Base-by-base conservation (phyloP, 2,797 vertebrate genomes). In the Falco novaeseelandiae region DNA sequence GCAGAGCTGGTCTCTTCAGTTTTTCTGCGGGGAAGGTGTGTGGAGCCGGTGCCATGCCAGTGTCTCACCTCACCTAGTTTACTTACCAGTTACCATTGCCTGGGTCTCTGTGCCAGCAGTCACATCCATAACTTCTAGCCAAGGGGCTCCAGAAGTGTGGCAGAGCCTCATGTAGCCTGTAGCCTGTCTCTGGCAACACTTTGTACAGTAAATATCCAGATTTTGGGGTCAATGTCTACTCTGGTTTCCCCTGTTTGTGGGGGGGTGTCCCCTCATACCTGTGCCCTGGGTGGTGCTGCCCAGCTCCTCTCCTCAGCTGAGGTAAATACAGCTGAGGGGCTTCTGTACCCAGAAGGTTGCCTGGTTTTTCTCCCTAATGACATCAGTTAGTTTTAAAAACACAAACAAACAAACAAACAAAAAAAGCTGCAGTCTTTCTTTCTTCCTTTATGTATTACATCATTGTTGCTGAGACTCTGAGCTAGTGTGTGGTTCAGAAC, bases 251-350 rank as follows among this genome's bases (percentile, higher is more conserved):
- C 36, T 34, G 7, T 72, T 62, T 26, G 17, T 18, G 49, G 12
- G 2, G 3, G 3, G 21, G 5, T 66, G 30, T 38, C 26, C 36
- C 29, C 20, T 73, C 1, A 1, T 23, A 11, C 46, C 40, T 8
- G 4, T 34, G 6, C 13, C 23, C 17, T 32, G n/a, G 15, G 18
- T 0, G 6, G 38, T 30, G 12, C 3, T 11, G 23, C 21, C 62
- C 25, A 1, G 6, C 25, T 34, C 12, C 17, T 17, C 14, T 14
- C 34, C 40, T 57, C 40, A 12, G 32, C 15, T 32, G 63, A 62
- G 23, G 6, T 6, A 2, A 59, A 16, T 40, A 30, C 51, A 36
- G 2, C 7, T 7, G 13, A 63, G 32, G 10, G 38, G 15, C 36
- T 78, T 85, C 46, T 48, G 22, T 29, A 10, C 14, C 5, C 32